Percentiles rank a stretch among this genome's conserved stretches.
Conservation (phyloP, 2,113 vertebrate genomes). For the Alexandromys fortis region DNA sequence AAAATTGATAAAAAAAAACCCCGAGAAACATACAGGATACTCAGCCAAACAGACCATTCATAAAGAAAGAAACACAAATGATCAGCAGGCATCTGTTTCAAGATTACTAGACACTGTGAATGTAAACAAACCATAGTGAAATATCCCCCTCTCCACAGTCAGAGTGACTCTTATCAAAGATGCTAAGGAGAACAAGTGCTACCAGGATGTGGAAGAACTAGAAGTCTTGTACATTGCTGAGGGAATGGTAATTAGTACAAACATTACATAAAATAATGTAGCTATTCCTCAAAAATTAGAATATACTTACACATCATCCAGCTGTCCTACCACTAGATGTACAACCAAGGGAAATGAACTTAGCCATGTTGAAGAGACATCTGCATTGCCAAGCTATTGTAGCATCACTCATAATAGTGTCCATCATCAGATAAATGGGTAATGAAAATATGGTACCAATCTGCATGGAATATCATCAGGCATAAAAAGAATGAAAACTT, state of each 20-base stretch:
- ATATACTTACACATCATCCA: neutral
- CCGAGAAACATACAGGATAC: neutral
- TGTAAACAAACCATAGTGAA: neutral
- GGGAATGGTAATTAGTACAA: neutral
- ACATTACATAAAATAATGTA: neutral
- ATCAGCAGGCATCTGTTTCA: neutral
- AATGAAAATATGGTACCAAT: neutral
- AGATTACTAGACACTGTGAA: neutral
- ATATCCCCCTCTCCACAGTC: neutral
- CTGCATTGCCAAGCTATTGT: neutral
- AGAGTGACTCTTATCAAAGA: neutral
- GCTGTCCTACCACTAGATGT: neutral
- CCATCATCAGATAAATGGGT: neutral
- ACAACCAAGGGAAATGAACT: neutral
- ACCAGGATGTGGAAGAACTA: neutral
- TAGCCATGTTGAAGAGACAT: neutral
- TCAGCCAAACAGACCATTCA: neutral
- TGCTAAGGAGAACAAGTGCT: neutral
- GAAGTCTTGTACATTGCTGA: neutral
- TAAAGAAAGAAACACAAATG: neutral
- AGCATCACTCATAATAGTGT: neutral
- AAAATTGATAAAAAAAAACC: neutral
- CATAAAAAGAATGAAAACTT: neutral
- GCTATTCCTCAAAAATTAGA: neutral
- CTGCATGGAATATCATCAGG: neutral